phyloP scores from a whole-genome alignment of 2,113 vertebrate genomes.

The Stictonetta naevosa region DNA sequence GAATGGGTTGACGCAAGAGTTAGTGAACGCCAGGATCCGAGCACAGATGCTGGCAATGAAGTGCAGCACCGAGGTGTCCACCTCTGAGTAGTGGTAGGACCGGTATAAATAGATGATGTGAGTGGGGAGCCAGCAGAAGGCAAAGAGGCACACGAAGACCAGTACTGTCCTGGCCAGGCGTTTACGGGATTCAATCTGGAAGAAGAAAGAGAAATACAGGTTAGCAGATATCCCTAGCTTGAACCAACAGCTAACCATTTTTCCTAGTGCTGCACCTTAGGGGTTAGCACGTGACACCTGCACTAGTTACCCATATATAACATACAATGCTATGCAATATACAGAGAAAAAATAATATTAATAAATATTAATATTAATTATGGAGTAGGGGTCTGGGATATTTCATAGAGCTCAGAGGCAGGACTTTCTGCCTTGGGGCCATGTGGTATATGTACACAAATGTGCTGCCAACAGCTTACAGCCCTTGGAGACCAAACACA shows the following conservation, averaged over 20 bases:
- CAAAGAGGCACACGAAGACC: conserved; percentile 95
- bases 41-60: conserved; percentile 89
- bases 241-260: neutral
- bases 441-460: conserved; percentile 6
- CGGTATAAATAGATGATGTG: conserved; percentile 95
- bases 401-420: conserved; percentile 7
- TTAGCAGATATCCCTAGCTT: neutral
- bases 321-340: neutral
- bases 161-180: conserved; percentile 94
- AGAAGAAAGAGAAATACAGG: neutral
- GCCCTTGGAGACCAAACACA: neutral
- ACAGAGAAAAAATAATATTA: neutral
- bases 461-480: neutral
- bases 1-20: conserved; percentile 96
- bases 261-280: neutral
- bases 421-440: neutral
- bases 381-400: neutral
- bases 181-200: conserved; percentile 92
- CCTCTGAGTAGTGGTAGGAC: conserved; percentile 93
- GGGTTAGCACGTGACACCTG: neutral
- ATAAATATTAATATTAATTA: neutral
- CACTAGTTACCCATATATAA: neutral
- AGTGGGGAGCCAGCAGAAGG: conserved; percentile 95
- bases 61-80: conserved; percentile 92
- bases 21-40: conserved; percentile 93